Evolutionary conservation across 2,888 invertebrate species (phyloP).

Genomic region (Julus scandinavius): DNA sequence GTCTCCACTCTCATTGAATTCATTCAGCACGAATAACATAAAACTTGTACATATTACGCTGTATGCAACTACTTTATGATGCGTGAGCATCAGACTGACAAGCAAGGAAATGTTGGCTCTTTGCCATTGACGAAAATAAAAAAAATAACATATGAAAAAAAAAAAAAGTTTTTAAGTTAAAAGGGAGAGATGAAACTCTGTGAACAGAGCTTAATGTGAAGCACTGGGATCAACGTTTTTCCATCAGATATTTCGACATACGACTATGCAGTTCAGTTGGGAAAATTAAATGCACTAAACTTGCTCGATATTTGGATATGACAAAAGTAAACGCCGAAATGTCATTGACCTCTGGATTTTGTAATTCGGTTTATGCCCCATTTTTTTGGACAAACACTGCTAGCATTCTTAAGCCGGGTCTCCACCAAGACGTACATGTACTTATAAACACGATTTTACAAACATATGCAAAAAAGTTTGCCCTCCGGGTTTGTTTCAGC

Average conservation of each 20-base stretch:
- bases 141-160: constrained; percentile 37
- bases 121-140: constrained; percentile 16
- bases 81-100: constrained; percentile 42
- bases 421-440: too few species aligned
- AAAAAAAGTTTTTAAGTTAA: constrained; percentile 36
- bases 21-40: constrained; percentile 39
- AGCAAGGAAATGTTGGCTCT: constrained; percentile 4
- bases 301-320: constrained; percentile 19
- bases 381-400: too few species aligned
- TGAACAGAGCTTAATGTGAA: constrained; percentile 34
- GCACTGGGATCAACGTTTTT: constrained; percentile 38
- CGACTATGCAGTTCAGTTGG: neutral
- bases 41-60: constrained; percentile 12
- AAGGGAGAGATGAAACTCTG: constrained; percentile 19
- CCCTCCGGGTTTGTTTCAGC: too few species aligned
- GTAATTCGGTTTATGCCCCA: too few species aligned
- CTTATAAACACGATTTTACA: too few species aligned
- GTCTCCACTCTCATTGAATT: constrained; percentile 11
- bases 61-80: constrained; percentile 42
- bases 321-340: neutral
- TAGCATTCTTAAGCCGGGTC: too few species aligned
- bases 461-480: too few species aligned
- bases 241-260: constrained; percentile 10
- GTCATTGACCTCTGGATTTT: neutral
- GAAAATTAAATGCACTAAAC: constrained; percentile 22